These are phyloP conservation scores for Acrobasis repandana DNA, from an alignment of 2,888 invertebrate genomes.

Conservation along the genomic window DNA sequence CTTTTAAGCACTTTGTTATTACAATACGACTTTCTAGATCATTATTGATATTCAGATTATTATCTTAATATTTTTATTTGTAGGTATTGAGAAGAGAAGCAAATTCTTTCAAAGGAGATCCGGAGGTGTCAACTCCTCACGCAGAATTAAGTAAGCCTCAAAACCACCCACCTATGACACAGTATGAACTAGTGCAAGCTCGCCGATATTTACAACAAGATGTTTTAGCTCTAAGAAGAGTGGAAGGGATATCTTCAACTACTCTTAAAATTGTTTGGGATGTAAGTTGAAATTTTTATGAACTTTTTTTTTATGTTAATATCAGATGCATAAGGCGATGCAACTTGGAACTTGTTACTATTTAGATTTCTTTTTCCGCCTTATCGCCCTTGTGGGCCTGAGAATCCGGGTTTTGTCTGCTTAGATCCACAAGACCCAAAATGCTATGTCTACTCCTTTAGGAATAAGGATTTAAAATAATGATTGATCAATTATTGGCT, in stretches of 20 bases:
- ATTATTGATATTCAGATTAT: not conserved
- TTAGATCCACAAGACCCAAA: no score
- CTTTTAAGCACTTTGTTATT: no score
- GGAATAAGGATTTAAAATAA: not conserved
- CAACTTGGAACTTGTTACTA: no score
- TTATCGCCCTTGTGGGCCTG: no score
- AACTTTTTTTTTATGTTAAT: constrained; percentile 15
- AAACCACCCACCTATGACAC: constrained; percentile 87
- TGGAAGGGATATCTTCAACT: constrained; percentile 88
- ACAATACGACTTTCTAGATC: no score
- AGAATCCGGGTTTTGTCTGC: no score
- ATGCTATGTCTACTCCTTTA: no score
- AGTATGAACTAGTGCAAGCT: constrained; percentile 90
- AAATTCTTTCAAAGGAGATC: constrained; percentile 65
- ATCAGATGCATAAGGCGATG: no score
- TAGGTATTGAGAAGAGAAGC: constrained; percentile 75
- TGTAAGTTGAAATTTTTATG: constrained; percentile 80
- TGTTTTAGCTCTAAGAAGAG: constrained; percentile 88
- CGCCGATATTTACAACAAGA: constrained; percentile 90
- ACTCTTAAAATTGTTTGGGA: constrained; percentile 92
- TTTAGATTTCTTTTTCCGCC: no score
- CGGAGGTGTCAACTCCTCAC: constrained; percentile 66
- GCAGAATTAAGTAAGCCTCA: constrained; percentile 73
- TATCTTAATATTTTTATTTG: constrained; percentile 8
- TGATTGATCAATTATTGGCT: not conserved